Evolutionary conservation across 2,113 vertebrate species (phyloP), one percentile per base, ranked within the genome.

Genomic region (Philantomba maxwellii): DNA sequence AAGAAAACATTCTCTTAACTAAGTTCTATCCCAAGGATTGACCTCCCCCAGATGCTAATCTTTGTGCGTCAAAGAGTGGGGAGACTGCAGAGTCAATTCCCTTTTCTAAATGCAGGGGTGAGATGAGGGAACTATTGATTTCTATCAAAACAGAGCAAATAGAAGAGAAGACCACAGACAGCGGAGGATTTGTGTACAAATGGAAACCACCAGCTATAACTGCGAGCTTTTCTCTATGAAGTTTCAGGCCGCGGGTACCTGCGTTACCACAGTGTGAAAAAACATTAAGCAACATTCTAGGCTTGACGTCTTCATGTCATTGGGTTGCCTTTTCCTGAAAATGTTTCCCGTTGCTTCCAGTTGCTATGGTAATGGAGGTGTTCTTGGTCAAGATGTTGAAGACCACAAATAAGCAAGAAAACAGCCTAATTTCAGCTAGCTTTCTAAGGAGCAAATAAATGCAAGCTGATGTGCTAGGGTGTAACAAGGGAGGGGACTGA

Each of bases 321-420:
- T 85, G 45, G n/a, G 75, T 47, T 92, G 77, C 66, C 49, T 82
- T 92, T 58, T 66, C 55, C 81, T 60, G 53, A 70, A 83, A 83
- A 80, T 57, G 8, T 60, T 88, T 97, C 80, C 60, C 7, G 8
- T 81, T 49, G 81, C 62, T 80, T 87, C 5, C 12, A 2, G 94
- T 96, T 97, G 78, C 96, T 83, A 95, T 96, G 91, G 89, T 47
- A 87, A 95, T 89, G 39, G 66, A 93, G 62, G 86, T 81, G 36
- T 66, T 95, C 83, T 87, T 89, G 83, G 60, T 62, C 78, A 53
- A 90, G 78, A 94, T 83, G 89, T 87, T 78, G 45, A 95, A 53
- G 88, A 53, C 15, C 64, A 36, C 47, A 95, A 87, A 83, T 9
- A 95, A 87, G 89, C 47, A 94, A 96, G 93, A 36, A 85, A 93